Percentiles rank a stretch among this genome's conserved stretches.
phyloP scores from a whole-genome alignment of 1,140 invertebrate species.

The Berghia stephanieae region DNA sequence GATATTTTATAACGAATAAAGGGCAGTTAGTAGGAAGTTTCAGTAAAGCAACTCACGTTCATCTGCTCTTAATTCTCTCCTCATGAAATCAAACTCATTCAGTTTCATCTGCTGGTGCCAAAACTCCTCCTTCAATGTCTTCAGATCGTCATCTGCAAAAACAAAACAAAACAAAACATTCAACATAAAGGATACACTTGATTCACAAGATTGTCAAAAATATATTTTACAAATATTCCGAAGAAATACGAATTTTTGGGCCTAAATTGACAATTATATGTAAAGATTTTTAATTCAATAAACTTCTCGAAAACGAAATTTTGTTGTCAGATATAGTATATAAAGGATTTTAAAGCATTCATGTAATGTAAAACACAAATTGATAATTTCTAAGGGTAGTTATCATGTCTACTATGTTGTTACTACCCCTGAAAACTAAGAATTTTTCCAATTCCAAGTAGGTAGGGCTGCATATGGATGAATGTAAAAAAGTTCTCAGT shows the following conservation, averaged over 20 bases:
- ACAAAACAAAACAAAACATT: slow-evolving; percentile 39
- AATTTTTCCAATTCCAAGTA: too few species aligned
- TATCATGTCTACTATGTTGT: too few species aligned
- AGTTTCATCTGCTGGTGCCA: slow-evolving; percentile 91
- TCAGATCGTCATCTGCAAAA: slow-evolving; percentile 78
- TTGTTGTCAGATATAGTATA: not conserved
- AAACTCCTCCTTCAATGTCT: slow-evolving; percentile 88
- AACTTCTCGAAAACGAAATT: not conserved
- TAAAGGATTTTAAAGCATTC: not conserved
- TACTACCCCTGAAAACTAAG: too few species aligned
- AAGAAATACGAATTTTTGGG: too few species aligned
- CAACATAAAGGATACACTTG: not conserved
- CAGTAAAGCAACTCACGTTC: too few species aligned
- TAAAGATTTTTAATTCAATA: not conserved
- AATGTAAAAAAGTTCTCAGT: too few species aligned
- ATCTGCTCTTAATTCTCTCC: too few species aligned
- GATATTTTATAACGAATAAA: too few species aligned
- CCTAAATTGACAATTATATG: not conserved
- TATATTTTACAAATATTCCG: not conserved
- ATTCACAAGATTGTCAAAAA: not conserved
- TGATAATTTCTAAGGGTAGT: too few species aligned
- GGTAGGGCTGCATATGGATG: too few species aligned
- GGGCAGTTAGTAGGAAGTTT: too few species aligned
- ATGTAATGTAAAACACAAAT: too few species aligned
- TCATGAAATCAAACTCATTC: slow-evolving; percentile 84